Evolutionary conservation across 2,113 vertebrate genomes (phyloP), one percentile per base, ranked within the genome.

Genomic region (Sorex fumeus): DNA sequence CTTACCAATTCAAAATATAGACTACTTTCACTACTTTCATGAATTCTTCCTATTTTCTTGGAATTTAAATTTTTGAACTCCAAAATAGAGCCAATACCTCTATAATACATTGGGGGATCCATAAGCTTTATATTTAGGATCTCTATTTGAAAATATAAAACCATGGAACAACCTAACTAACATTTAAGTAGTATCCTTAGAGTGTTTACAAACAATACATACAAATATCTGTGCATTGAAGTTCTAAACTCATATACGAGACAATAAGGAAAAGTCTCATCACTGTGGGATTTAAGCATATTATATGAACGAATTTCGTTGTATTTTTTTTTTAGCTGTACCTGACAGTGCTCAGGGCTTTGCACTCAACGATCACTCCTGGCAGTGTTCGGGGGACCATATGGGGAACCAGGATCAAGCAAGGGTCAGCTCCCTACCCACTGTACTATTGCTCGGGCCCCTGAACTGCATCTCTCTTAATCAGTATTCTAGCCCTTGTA

Each of bases 1-100:
- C 18, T 89, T 93, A 78, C 13, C 62, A 86, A 76, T 84, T 76
- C 53, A 93, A 94, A 91, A 87, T 28, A 53, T 50, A 85, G 0
- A 72, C 25, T 34, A 87, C 79, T 71, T 86, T 57, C 28, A 71
- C 36, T n/a, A 81, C 34, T 71, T 67, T 34, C 36, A 95, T 19
- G 64, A 95, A 93, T 84, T 88, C 77, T 92, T 85, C 36, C 89
- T 27, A 13, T 71, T 89, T 80, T 57, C 70, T 60, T 77, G 36
- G 23, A 75, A 82, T 84, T 95, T 66, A 32, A 92, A 79, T 3
- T 71, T 87, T 69, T 93, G 23, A 95, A 91, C 10, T 83, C 15
- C 47, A 25, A 86, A 86, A 76, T 50, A 79, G 2, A 76, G 34
- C 11, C 88, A 91, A 71, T 70, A 7, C 80, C 23, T 88, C 50